Evolutionary conservation across 2,113 vertebrate species (phyloP).

Genomic region (Triplophysa siluroides): DNA sequence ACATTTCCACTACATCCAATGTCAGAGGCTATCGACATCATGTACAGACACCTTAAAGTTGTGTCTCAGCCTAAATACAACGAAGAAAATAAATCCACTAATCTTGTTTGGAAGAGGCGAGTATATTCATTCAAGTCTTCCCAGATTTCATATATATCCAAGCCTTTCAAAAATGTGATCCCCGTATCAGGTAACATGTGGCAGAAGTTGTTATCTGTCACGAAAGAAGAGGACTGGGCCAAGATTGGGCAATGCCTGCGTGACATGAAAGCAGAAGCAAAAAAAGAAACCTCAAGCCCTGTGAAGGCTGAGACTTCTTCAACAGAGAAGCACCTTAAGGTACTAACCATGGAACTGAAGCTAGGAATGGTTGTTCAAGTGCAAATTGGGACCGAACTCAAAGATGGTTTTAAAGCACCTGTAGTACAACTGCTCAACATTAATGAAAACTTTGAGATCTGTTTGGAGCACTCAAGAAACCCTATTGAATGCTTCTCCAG

Average conservation of each 20-base stretch:
- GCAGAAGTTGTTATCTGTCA: slow-evolving; percentile 21
- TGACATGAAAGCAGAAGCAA: neutral
- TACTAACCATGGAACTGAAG: slow-evolving; percentile 22
- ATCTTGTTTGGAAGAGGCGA: slow-evolving; percentile 37
- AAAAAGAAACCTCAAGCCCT: neutral
- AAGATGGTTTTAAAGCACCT: slow-evolving; percentile 56
- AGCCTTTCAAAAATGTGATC: neutral
- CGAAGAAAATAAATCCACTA: neutral
- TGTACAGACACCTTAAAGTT: slow-evolving; percentile 45
- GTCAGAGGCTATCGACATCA: neutral
- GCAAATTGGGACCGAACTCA: slow-evolving; percentile 34
- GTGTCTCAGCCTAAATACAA: slow-evolving; percentile 33
- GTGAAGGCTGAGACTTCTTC: too few species aligned
- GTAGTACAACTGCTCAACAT: slow-evolving; percentile 78
- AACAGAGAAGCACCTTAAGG: neutral
- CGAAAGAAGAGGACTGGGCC: slow-evolving; percentile 39
- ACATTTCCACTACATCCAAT: slow-evolving; percentile 19
- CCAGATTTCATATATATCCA: neutral
- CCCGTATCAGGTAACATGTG: slow-evolving; percentile 9
- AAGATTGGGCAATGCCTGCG: slow-evolving; percentile 5
- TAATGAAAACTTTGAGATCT: slow-evolving; percentile 77
- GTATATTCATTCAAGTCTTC: slow-evolving; percentile 18
- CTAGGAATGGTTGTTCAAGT: slow-evolving; percentile 13
- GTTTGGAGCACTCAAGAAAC: slow-evolving; percentile 80
- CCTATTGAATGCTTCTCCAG: slow-evolving; percentile 77